Evolutionary conservation across 2,113 vertebrate genomes (phyloP).

Genomic region (Anseranas semipalmata): DNA sequence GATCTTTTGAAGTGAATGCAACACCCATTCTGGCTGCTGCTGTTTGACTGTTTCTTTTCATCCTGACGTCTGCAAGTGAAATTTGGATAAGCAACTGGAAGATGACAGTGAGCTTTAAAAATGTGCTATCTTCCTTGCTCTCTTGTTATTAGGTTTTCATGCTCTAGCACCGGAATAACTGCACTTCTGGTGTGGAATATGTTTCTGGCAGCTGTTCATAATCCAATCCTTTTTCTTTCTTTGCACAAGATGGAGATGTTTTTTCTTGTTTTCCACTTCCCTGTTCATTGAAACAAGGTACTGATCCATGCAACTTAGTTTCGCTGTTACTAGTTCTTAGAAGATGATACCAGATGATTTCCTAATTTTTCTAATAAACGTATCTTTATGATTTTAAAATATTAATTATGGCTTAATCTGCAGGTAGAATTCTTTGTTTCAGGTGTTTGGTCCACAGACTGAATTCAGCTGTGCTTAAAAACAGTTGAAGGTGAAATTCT

Average conservation of each 20-base stretch:
- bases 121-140: neutral
- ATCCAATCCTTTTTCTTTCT: neutral
- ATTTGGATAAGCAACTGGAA: constrained; percentile 29
- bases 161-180: constrained; percentile 27
- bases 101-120: constrained; percentile 34
- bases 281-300: neutral
- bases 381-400: neutral
- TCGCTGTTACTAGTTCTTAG: neutral
- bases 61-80: constrained; percentile 15
- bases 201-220: constrained; percentile 38
- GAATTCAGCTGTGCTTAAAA: neutral
- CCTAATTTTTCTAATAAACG: neutral
- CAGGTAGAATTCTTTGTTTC: neutral
- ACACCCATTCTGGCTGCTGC: neutral
- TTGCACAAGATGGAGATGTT: neutral
- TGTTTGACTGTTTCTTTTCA: constrained; percentile 8
- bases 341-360: neutral
- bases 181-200: constrained; percentile 25
- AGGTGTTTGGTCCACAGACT: neutral
- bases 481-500: neutral
- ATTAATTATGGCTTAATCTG: neutral
- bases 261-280: neutral
- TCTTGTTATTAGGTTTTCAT: neutral
- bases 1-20: constrained; percentile 16
- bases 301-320: neutral